Percentiles rank a stretch among this genome's conserved stretches.
phyloP scores from a whole-genome alignment of 92 coral and sea anemone species.

The Zoanthus gigantus region DNA sequence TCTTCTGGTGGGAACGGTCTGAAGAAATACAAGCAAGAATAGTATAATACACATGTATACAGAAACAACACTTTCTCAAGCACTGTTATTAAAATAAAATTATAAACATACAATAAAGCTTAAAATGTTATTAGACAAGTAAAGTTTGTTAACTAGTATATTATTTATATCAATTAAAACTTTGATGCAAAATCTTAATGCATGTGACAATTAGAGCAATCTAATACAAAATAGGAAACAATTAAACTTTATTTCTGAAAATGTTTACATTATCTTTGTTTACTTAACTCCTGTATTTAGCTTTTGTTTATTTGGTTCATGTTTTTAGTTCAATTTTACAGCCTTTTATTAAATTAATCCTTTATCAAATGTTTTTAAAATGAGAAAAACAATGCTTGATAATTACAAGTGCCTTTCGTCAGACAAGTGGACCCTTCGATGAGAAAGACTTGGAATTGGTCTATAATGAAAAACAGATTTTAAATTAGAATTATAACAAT shows the following conservation, averaged over 20 bases:
- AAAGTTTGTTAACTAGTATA: no score
- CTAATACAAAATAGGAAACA: not conserved
- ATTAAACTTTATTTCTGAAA: not conserved
- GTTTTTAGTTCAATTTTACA: not conserved
- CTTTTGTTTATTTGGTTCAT: not conserved
- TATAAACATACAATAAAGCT: no score
- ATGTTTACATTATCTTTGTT: not conserved
- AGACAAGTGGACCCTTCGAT: constrained; percentile 9
- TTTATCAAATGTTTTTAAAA: not conserved
- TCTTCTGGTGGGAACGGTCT: constrained; percentile 90
- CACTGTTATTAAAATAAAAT: not conserved
- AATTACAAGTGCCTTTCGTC: constrained; percentile 42
- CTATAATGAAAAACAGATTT: constrained; percentile 34
- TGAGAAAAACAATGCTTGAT: not conserved
- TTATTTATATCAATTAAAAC: no score
- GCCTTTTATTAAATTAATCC: not conserved
- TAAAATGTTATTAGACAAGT: no score
- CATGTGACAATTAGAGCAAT: no score
- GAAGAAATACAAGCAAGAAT: not conserved
- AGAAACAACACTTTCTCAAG: not conserved
- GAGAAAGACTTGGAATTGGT: constrained; percentile 27
- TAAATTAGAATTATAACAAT: not conserved
- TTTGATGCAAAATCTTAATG: no score
- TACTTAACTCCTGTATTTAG: not conserved
- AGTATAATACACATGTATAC: not conserved